These are phyloP conservation scores for Rhinoraja longicauda DNA, from an alignment of 2,797 vertebrate species.

Conservation along the genomic window DNA sequence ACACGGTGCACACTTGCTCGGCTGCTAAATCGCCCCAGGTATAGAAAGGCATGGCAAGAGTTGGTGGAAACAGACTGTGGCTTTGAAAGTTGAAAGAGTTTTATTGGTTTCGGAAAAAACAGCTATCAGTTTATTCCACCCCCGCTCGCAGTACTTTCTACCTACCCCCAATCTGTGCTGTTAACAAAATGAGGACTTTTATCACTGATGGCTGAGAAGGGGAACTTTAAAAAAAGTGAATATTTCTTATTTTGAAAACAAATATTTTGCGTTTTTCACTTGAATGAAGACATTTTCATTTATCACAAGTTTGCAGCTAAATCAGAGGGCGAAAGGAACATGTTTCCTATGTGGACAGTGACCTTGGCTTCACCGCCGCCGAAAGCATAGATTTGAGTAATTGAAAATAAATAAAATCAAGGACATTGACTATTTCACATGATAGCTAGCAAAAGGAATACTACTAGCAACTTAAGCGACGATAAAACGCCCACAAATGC, in stretches of 20 bases:
- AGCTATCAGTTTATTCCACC: not conserved
- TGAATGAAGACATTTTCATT: not conserved
- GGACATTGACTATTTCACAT: not conserved
- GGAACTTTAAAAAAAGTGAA: not conserved
- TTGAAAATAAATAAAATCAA: conserved; percentile 20
- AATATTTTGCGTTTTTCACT: not conserved
- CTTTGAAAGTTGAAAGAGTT: conserved; percentile 21
- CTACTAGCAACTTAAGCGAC: not conserved
- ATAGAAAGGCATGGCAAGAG: not conserved
- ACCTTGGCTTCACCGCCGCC: conserved; percentile 19
- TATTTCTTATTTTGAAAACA: not conserved
- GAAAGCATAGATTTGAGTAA: not conserved
- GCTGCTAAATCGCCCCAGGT: not conserved
- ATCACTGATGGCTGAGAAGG: not conserved
- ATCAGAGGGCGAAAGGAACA: not conserved
- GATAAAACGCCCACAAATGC: not conserved
- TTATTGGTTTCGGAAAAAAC: not conserved
- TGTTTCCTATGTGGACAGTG: not conserved
- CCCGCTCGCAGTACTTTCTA: not conserved
- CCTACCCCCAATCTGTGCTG: no score
- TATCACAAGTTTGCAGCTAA: conserved; percentile 1
- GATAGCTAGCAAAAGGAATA: not conserved
- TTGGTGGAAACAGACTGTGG: not conserved
- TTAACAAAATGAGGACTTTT: conserved; percentile 22
- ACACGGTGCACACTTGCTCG: not conserved